phyloP scores from a whole-genome alignment of 2,113 vertebrate species.

The Dicerorhinus sumatrensis region DNA sequence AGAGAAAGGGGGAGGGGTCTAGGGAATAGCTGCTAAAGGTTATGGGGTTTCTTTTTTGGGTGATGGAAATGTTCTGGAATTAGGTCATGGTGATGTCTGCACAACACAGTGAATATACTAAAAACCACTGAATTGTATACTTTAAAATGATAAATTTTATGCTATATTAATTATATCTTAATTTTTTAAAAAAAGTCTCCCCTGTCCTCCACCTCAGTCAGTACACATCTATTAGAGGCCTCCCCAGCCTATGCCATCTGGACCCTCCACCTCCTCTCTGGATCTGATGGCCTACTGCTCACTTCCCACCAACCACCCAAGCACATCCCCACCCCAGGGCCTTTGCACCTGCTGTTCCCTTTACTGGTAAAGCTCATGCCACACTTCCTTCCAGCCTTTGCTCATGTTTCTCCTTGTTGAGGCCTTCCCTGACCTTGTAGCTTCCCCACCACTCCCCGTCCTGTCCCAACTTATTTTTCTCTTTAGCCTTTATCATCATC shows the following conservation, averaged over 20 bases:
- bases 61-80: neutral
- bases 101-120: neutral
- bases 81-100: neutral
- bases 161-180: neutral
- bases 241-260: too few relatives aligned
- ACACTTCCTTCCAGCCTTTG: neutral
- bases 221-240: neutral
- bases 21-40: neutral
- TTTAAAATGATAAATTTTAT: neutral
- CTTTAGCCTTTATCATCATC: too few relatives aligned
- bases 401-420: neutral
- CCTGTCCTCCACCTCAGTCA: neutral
- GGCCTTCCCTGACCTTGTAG: neutral
- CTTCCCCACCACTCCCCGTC: neutral
- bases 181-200: neutral
- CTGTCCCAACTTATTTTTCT: neutral
- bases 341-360: neutral
- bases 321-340: neutral
- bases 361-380: neutral
- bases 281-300: neutral
- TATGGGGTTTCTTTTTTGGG: neutral
- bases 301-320: neutral
- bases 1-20: fast-evolving
- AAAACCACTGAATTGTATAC: neutral
- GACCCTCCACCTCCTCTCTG: neutral